Base-by-base conservation (phyloP, 1,140 invertebrate genomes). In the Camponotus pennsylvanicus region DNA sequence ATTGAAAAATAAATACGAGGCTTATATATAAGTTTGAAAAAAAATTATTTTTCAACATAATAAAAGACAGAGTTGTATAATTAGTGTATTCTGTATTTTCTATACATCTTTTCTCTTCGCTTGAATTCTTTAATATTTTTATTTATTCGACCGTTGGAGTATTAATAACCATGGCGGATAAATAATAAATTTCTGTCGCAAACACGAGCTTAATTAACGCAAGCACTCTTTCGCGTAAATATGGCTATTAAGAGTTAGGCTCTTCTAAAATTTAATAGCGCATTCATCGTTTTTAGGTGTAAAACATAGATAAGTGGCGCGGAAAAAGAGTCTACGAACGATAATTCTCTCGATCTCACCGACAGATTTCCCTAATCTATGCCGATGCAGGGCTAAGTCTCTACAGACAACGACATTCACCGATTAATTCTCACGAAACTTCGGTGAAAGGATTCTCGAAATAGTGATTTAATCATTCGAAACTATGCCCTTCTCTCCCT, bases 181-280 rank as follows among this genome's bases (percentile, higher is more conserved):
- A 80, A 37, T 80, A 13, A 18, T 80, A 69, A 70, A 70, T 70
- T 70, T 70, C 49, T 70, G 66, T 59, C 45, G n/a, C 64, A 57
- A 57, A 15, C 49, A 70, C 11, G 34, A 4, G 15, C 37, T 80
- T 80, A 57, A 80, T 70, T 70, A 70, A 52, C 21, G 8, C 63
- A 32, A 70, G 66, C 21, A 80, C 21, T 37, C 52, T 57, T 70
- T 57, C 15, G 40, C 49, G 77, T 70, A 70, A 80, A 70, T 80
- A 80, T 49, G 45, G 21, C 40, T 80, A 55, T 57, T 80, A 80
- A 69, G 45, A 80, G 49, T 80, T 80, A 57, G 40, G 34, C 64
- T 57, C 49, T 70, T 57, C 37, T 70, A 70, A 70, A 80, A 80
- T 69, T 70, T 63, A 76, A 64, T 84, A 63, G 27, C 55, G 57